Evolutionary conservation across 1,140 invertebrate genomes (phyloP), one percentile per base, ranked within the genome.

Genomic region (Olivierus martensii): DNA sequence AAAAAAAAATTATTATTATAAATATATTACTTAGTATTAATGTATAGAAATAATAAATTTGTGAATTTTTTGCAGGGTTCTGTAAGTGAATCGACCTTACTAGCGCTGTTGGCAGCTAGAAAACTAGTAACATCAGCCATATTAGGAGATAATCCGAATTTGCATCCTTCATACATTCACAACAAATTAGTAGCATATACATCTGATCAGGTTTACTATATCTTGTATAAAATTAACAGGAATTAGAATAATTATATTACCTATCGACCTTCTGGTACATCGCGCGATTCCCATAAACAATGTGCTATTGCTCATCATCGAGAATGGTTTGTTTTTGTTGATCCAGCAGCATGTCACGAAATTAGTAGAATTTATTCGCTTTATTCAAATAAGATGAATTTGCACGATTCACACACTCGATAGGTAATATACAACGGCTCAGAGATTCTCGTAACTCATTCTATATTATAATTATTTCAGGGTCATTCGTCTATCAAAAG

Each of bases 81-180:
- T 3, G 93, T 94, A 0, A 95, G 90, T 62, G 94, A 98, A 70
- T 96, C 93, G 65, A 81, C 97, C 35, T 76, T 98, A 52, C 90
- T 97, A 6, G 83, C 82, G 18, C 84, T 98, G 79, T 68, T 98
- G 58, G 91, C 94, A 0, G 94, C 95, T 0, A 52, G 46, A 39
- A 11, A 46, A 22, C 10, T n/a, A 36, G n/a, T n/a, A n/a, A 17
- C 41, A 5, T 17, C 14, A 2, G n/a, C 2, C 0, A 28, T 36
- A 38, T n/a, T n/a, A 14, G 1, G 5, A 46, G 19, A 17, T n/a
- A 3, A 46, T 18, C n/a, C 18, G 4, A 46, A n/a, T n/a, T 9
- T 28, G 2, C 28, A 28, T 28, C 28, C 28, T 9, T 28, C 28
- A 2, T 9, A 28, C 4, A 28, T 28, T 28, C 9, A 41, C 12